Conservation (phyloP, 2,888 invertebrate species). For the Pardosa pseudoannulata region DNA sequence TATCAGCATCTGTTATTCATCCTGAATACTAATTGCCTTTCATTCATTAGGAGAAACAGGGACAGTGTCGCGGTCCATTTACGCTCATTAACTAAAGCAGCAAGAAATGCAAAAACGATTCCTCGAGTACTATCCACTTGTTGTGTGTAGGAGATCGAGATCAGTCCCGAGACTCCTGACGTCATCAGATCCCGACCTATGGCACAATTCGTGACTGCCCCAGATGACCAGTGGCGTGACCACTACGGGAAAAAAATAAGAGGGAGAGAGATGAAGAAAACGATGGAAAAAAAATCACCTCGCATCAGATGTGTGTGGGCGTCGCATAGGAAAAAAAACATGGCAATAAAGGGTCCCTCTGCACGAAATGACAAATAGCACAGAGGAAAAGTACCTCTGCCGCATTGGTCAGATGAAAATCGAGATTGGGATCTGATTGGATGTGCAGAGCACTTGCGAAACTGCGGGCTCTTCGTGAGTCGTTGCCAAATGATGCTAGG, state of each 20-base stretch:
- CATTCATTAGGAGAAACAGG: neutral
- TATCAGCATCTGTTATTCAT: neutral
- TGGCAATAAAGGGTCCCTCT: conserved; percentile 42
- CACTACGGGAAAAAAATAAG: conserved; percentile 15
- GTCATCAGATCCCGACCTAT: conserved; percentile 19
- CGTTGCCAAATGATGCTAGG: conserved; percentile 25
- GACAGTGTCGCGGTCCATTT: conserved; percentile 53
- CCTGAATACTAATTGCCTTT: neutral
- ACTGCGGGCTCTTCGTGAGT: conserved; percentile 36
- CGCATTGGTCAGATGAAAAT: conserved; percentile 25
- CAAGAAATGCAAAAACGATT: conserved; percentile 22
- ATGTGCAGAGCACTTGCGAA: conserved; percentile 18
- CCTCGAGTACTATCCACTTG: conserved; percentile 15
- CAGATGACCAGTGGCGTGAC: conserved; percentile 60
- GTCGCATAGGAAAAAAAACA: conserved; percentile 22
- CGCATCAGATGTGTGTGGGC: conserved; percentile 39
- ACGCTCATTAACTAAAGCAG: conserved; percentile 40
- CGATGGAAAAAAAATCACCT: neutral
- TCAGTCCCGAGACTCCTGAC: conserved; percentile 11
- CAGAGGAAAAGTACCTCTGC: conserved; percentile 18
- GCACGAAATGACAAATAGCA: conserved; percentile 52
- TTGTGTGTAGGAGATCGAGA: conserved; percentile 8
- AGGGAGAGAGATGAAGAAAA: conserved; percentile 15
- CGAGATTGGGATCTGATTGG: conserved; percentile 17
- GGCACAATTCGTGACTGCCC: conserved; percentile 68